Evolutionary conservation across 2,113 vertebrate genomes (phyloP).

Genomic region (Pseudonaja textilis): DNA sequence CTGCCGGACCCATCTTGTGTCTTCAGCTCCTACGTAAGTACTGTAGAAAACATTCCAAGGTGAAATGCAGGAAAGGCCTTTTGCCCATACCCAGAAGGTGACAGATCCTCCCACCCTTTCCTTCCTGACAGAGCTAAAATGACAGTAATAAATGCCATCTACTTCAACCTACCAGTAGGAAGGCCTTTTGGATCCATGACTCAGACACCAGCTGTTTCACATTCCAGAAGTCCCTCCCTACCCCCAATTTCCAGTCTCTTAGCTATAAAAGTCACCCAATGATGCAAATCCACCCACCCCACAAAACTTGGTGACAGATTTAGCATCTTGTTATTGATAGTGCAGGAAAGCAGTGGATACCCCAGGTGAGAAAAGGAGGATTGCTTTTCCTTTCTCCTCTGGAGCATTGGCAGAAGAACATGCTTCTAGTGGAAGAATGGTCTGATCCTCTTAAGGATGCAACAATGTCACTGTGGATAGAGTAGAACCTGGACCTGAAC

Average conservation of each 20-base stretch:
- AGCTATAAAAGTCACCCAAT: conserved; percentile 40
- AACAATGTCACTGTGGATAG: neutral
- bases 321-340: conserved; percentile 24
- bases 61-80: conserved; percentile 4
- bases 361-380: neutral
- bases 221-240: conserved; percentile 41
- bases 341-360: conserved; percentile 21
- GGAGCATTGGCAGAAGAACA: neutral
- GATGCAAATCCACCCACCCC: conserved; percentile 63
- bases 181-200: conserved; percentile 31
- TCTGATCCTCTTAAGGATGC: neutral
- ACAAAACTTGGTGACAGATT: conserved; percentile 8
- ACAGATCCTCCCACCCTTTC: neutral
- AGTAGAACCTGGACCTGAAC: neutral
- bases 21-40: neutral
- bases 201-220: conserved; percentile 41
- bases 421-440: neutral
- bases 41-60: neutral
- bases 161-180: neutral
- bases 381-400: neutral
- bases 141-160: neutral
- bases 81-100: rapidly evolving
- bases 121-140: neutral
- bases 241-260: neutral
- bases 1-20: neutral